A percentile compares a stretch with the other conserved stretches of the same genome.
phyloP scores from a whole-genome alignment of 2,797 vertebrate species.

The Urophycis tenuis region DNA sequence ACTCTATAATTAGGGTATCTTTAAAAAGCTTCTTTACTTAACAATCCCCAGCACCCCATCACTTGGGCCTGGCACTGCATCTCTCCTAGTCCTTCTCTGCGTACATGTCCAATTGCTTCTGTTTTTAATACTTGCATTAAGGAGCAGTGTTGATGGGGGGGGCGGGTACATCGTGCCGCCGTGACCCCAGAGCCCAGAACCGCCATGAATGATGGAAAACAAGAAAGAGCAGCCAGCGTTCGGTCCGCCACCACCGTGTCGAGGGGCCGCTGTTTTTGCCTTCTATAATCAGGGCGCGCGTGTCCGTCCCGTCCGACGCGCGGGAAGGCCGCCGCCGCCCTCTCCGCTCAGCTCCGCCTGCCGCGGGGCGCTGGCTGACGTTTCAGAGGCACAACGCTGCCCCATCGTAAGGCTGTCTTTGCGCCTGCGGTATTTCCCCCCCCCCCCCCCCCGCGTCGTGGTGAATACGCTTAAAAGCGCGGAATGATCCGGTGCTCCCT shows the following conservation, averaged over 20 bases:
- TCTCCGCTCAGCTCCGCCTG: too few species aligned
- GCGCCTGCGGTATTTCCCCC: conserved; percentile 25
- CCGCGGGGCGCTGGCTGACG: too few species aligned
- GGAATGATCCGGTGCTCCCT: conserved; percentile 53
- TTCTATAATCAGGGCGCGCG: not conserved
- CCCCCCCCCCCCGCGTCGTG: conserved; percentile 52
- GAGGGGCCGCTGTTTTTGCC: not conserved
- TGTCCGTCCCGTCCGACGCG: conserved; percentile 42
- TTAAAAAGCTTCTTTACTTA: not conserved
- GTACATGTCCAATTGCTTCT: not conserved
- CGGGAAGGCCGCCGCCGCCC: conserved; percentile 27
- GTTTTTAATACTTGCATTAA: not conserved
- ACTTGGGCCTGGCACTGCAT: not conserved
- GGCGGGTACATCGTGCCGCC: too few species aligned
- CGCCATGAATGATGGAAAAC: not conserved
- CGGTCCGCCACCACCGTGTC: not conserved
- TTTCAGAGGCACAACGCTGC: conserved; percentile 33
- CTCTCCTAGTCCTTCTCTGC: not conserved
- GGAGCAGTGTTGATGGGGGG: not conserved
- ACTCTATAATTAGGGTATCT: not conserved
- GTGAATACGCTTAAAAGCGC: conserved; percentile 58
- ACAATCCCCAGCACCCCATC: not conserved
- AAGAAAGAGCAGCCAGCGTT: not conserved
- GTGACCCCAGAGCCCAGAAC: not conserved
- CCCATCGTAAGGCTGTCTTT: conserved; percentile 45